Base-by-base conservation (phyloP, 2,113 vertebrate genomes). In the Pagrus major region DNA sequence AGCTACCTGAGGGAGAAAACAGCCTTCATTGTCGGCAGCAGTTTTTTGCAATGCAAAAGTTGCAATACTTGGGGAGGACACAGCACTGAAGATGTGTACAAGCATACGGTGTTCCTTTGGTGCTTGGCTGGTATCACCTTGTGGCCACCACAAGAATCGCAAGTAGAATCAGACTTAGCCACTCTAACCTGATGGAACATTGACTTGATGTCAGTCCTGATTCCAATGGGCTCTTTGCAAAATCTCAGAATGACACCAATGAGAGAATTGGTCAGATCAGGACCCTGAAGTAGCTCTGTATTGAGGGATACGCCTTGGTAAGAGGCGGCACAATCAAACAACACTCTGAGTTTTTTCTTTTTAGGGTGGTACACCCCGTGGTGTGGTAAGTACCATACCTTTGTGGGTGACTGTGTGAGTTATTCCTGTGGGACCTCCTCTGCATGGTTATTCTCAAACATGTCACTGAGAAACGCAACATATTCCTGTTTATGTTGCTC, bases 131-230 rank as follows among this genome's bases (percentile, higher is more conserved):
- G 29, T 27, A n/a, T 80, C 31, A 6, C 52, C 72, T 8, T 69
- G 25, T n/a, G 56, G 67, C 84, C 67, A 86, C 84, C 63, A 86
- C 7, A 76, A 33, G 31, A 88, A 78, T 8, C 52, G 37, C 6
- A 81, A 11, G 20, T 65, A 25, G 21, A 15, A 37, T 81, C 29
- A 2, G 10, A 18, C 14, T 8, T 58, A 3, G 6, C 3, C 2
- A 81, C 73, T 10, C 14, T 67, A 0, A 81, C 80, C 21, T 81
- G 69, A 25, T 84, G 44, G n/a, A 77, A 86, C 80, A 80, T 77
- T 9, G 71, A 67, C 4, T 31, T 65, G 1, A 67, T 27, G 33
- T 71, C 27, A 15, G 39, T 25, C 51, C 44, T 71, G 6, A 71
- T 6, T 46, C 54, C 25, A 18, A 71, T 46, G 39, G 54, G 69